phyloP scores from a whole-genome alignment of 2,888 invertebrate genomes.

The Melitaea athalia region DNA sequence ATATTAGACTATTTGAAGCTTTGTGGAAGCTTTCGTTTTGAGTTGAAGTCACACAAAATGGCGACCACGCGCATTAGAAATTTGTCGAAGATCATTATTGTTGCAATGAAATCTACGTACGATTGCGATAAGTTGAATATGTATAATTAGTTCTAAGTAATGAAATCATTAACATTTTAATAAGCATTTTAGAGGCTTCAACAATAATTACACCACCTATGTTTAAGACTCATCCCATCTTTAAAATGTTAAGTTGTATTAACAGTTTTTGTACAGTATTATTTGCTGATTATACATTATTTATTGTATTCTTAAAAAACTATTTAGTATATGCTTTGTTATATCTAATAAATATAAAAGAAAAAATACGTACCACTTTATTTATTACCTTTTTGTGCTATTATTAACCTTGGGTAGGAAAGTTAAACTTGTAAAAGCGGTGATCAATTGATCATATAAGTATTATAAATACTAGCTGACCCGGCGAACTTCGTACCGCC shows the following conservation, averaged over 20 bases:
- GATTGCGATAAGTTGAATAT: too few species aligned
- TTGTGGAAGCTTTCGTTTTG: too few species aligned
- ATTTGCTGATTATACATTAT: constrained; percentile 80
- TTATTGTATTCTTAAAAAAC: constrained; percentile 73
- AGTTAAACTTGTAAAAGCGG: too few species aligned
- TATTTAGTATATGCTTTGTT: constrained; percentile 78
- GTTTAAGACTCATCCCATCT: constrained; percentile 4
- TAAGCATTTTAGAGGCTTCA: constrained; percentile 1
- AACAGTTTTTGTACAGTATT: constrained; percentile 80
- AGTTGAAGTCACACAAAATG: too few species aligned
- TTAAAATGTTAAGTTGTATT: constrained; percentile 69
- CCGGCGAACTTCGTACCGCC: too few species aligned
- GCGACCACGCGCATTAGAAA: too few species aligned
- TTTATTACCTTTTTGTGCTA: not conserved
- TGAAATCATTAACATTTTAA: not conserved
- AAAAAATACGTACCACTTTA: constrained; percentile 24
- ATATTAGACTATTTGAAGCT: too few species aligned
- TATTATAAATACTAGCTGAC: too few species aligned
- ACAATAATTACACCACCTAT: not conserved
- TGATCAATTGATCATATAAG: too few species aligned
- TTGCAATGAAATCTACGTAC: too few species aligned
- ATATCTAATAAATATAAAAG: constrained; percentile 54
- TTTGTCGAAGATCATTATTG: too few species aligned
- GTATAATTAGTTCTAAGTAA: not conserved
- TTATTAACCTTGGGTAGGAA: too few species aligned